Evolutionary conservation across 2,888 invertebrate species (phyloP).

Genomic region (Cataglyphis albicans): DNA sequence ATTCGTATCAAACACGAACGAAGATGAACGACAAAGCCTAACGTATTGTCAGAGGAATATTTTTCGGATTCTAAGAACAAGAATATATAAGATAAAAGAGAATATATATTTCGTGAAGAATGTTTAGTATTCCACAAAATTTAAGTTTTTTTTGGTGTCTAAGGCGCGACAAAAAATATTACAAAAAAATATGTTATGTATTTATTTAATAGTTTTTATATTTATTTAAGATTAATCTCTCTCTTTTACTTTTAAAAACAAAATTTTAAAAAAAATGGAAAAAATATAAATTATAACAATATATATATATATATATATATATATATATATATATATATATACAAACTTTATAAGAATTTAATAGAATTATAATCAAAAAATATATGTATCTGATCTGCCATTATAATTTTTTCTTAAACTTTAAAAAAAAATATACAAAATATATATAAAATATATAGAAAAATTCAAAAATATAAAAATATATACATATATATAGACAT

Average conservation of each 20-base stretch:
- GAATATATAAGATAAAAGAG: neutral
- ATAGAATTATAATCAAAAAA: neutral
- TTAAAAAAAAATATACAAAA: neutral
- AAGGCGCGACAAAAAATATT: neutral
- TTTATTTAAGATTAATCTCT: neutral
- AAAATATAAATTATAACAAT: neutral
- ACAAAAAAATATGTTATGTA: neutral
- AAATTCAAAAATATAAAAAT: too few relatives aligned
- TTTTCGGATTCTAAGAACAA: conserved; percentile 58
- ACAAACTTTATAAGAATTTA: neutral
- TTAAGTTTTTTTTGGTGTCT: neutral
- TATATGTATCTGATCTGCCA: neutral
- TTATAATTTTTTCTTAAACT: neutral
- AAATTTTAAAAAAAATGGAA: neutral
- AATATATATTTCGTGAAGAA: neutral
- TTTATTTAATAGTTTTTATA: neutral
- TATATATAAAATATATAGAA: too few relatives aligned
- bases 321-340: neutral
- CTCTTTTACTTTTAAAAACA: neutral
- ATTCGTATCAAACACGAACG: conserved; percentile 32
- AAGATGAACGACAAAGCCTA: conserved; percentile 10
- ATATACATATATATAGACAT: neutral
- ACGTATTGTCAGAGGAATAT: conserved; percentile 38
- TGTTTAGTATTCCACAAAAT: neutral
- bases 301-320: neutral